Evolutionary conservation across 2,113 vertebrate species (phyloP).

Genomic region (Chlamydotis undulata): DNA sequence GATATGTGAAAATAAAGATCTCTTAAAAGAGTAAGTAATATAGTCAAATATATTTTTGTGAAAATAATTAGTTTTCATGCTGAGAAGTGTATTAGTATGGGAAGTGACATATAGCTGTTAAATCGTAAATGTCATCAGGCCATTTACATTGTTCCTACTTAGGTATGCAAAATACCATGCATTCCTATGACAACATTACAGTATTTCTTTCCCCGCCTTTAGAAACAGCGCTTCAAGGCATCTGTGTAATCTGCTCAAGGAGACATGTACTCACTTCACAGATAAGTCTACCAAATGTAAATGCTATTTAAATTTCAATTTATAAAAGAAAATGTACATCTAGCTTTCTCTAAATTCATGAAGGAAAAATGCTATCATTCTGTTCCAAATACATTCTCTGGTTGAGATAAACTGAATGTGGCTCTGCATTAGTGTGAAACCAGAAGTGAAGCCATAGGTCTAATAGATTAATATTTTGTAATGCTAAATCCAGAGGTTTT

Average conservation of each 20-base stretch:
- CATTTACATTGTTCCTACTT: background rate
- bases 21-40: slow-evolving; percentile 87
- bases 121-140: background rate
- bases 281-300: slow-evolving; percentile 91
- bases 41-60: background rate
- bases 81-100: background rate
- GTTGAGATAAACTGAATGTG: background rate
- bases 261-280: slow-evolving; percentile 84
- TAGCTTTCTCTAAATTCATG: background rate
- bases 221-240: slow-evolving; percentile 87
- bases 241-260: slow-evolving; percentile 89
- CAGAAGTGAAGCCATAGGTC: background rate
- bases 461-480: accelerated
- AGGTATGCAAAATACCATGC: background rate
- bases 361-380: background rate
- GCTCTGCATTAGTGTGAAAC: background rate
- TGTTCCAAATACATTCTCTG: background rate
- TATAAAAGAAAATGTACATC: background rate
- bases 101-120: background rate
- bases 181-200: background rate
- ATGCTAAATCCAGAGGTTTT: background rate
- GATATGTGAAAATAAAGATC: slow-evolving; percentile 89
- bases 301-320: slow-evolving; percentile 49
- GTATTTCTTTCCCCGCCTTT: slow-evolving; percentile 8
- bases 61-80: background rate